A percentile compares a stretch with the other conserved stretches of the same genome.
Conservation (phyloP, 2,888 invertebrate genomes). For the Fragum sueziense region DNA sequence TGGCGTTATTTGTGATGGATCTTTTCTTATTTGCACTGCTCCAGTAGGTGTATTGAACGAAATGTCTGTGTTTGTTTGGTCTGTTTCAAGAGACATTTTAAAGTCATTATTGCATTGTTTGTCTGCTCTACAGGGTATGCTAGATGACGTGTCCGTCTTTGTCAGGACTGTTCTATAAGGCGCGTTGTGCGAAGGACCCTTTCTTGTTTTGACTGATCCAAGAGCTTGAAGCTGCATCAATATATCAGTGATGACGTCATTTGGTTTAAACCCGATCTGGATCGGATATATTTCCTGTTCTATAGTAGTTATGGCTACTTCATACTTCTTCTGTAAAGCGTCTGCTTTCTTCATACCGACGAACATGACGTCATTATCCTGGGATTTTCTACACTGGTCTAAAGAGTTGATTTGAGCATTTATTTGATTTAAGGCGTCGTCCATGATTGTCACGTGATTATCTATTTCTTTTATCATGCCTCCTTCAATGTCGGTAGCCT, state of each 20-base stretch:
- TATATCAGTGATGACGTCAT: neutral
- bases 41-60: too few species aligned
- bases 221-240: neutral
- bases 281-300: neutral
- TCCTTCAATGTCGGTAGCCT: neutral
- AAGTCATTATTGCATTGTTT: too few species aligned
- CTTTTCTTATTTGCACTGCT: too few species aligned
- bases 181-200: too few species aligned
- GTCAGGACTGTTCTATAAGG: too few species aligned
- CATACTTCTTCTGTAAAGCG: neutral
- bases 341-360: neutral
- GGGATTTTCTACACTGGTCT: neutral
- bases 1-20: too few species aligned
- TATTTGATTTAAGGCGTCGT: neutral
- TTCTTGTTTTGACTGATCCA: neutral
- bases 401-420: neutral
- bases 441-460: neutral
- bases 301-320: neutral
- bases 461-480: neutral
- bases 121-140: too few species aligned
- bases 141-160: too few species aligned
- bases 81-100: too few species aligned
- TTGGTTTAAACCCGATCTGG: neutral
- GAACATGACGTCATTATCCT: neutral
- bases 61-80: neutral